These are phyloP conservation scores for Celastrina argiolus DNA, from an alignment of 2,888 invertebrate genomes.

Conservation along the genomic window DNA sequence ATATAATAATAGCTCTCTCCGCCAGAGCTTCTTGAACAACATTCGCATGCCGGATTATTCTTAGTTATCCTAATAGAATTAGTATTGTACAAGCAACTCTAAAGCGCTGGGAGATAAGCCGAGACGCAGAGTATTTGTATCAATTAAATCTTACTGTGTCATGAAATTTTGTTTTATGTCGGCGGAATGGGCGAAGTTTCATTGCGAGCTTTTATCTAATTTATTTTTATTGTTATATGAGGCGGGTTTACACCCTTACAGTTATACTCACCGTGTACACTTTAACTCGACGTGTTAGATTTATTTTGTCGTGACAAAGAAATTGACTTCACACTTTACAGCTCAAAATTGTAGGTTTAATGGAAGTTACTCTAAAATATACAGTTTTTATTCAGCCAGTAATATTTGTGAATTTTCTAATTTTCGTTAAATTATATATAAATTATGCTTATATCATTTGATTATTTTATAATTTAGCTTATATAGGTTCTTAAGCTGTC, in stretches of 20 bases:
- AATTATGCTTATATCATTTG: too few relatives aligned
- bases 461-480: too few relatives aligned
- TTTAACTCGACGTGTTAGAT: slow-evolving; percentile 27
- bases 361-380: too few relatives aligned
- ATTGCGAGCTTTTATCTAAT: slow-evolving; percentile 73
- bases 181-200: slow-evolving; percentile 68
- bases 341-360: too few relatives aligned
- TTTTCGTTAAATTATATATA: too few relatives aligned
- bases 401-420: too few relatives aligned
- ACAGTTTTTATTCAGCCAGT: too few relatives aligned
- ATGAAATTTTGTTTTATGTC: slow-evolving; percentile 63
- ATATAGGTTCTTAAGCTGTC: too few relatives aligned
- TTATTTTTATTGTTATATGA: slow-evolving; percentile 74
- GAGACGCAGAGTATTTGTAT: slow-evolving; percentile 52
- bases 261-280: slow-evolving; percentile 45
- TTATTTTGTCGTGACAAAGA: slow-evolving; percentile 24
- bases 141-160: slow-evolving; percentile 67
- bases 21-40: background rate
- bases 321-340: background rate
- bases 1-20: background rate
- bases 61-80: slow-evolving; percentile 22
- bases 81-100: slow-evolving; percentile 21
- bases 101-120: slow-evolving; percentile 33
- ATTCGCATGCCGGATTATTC: slow-evolving; percentile 10
- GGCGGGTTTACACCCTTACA: slow-evolving; percentile 59